A percentile compares a stretch with the other conserved stretches of the same genome.
These are phyloP conservation scores for Nemurella pictetii DNA, from an alignment of 2,888 invertebrate species.

Conservation along the genomic window DNA sequence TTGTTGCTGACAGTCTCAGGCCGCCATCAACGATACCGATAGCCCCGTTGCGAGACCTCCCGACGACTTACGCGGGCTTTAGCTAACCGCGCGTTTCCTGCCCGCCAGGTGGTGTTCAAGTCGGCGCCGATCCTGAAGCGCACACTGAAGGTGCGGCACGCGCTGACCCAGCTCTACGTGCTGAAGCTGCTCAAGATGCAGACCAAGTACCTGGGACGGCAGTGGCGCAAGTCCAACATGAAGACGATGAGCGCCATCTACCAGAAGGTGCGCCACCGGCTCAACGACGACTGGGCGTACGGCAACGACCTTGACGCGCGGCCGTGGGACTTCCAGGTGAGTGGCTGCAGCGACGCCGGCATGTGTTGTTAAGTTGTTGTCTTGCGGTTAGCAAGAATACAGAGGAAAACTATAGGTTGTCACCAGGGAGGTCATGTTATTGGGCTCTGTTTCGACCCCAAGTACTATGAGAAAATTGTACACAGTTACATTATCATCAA, in stretches of 20 bases:
- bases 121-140: conserved; percentile 97
- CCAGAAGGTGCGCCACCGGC: conserved; percentile 90
- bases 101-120: conserved; percentile 80
- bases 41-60: no score
- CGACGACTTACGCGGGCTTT: no score
- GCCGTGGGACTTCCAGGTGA: conserved; percentile 85
- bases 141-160: conserved; percentile 91
- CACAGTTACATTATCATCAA: no score
- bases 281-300: conserved; percentile 99
- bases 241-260: conserved; percentile 99
- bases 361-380: not conserved
- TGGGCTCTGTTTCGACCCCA: no score
- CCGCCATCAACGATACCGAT: no score
- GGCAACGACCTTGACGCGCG: conserved; percentile 97
- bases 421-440: no score
- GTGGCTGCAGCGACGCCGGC: not conserved
- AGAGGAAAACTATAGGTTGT: no score
- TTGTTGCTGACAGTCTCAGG: no score
- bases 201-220: conserved; percentile 96
- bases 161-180: conserved; percentile 97
- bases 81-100: no score
- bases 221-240: conserved; percentile 99
- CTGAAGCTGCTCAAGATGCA: conserved; percentile 99
- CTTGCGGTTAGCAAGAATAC: no score
- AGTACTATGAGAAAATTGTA: no score